These are phyloP conservation scores for Lasioglossum leucozonium DNA, from an alignment of 2,888 invertebrate genomes.

Conservation along the genomic window DNA sequence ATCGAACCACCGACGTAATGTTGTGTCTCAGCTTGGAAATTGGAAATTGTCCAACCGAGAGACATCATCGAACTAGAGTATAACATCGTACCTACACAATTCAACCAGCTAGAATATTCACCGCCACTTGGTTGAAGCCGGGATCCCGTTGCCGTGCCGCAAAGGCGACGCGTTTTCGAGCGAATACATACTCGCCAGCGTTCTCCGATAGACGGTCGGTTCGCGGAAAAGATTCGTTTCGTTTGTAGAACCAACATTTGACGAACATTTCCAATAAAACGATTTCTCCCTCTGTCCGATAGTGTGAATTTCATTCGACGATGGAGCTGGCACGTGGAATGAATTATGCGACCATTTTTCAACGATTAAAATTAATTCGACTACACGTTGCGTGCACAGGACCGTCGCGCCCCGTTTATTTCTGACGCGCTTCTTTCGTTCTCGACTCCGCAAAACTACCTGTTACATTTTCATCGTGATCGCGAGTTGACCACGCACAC, in stretches of 20 bases:
- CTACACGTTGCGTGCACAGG: conserved; percentile 21
- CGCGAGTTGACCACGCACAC: conserved; percentile 52
- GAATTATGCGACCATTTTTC: background rate
- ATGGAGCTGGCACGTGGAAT: background rate
- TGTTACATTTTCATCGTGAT: conserved; percentile 66
- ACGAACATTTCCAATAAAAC: too few species aligned
- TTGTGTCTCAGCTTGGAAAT: conserved; percentile 46
- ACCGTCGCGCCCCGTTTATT: background rate
- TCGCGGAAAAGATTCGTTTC: background rate
- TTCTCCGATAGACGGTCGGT: background rate
- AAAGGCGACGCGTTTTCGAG: background rate
- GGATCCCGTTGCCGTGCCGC: background rate
- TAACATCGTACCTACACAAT: conserved; percentile 13
- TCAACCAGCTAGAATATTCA: conserved; percentile 4
- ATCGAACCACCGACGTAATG: conserved; percentile 50
- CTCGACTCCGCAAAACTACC: conserved; percentile 47
- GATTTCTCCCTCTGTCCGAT: too few species aligned
- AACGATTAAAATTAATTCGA: too few species aligned
- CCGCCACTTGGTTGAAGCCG: background rate
- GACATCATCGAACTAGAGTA: conserved; percentile 43
- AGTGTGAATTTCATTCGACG: background rate
- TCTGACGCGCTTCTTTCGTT: conserved; percentile 25
- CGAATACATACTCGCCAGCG: background rate
- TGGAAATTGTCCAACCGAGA: conserved; percentile 53
- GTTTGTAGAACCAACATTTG: background rate